A percentile compares a stretch with the other conserved stretches of the same genome.
Conservation (phyloP, 1,140 invertebrate species). For the Chrysoperla carnea region DNA sequence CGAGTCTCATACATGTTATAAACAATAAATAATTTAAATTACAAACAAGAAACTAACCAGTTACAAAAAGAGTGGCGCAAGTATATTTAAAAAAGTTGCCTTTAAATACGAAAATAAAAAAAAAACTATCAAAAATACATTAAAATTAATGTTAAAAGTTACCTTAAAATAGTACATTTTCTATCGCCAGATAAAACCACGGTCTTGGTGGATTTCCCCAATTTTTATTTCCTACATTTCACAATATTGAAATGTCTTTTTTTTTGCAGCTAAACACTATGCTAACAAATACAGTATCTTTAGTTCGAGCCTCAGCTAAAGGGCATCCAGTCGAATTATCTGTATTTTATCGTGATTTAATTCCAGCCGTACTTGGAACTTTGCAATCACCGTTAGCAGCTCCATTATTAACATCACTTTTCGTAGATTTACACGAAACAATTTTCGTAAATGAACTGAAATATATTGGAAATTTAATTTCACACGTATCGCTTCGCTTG, state of each 20-base stretch:
- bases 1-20: too few species aligned
- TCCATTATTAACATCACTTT: conserved; percentile 39
- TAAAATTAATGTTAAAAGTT: too few species aligned
- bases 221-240: background rate
- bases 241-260: background rate
- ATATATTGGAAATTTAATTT: conserved; percentile 35
- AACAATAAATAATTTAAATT: too few species aligned
- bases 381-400: conserved; percentile 53
- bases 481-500: conserved; percentile 45
- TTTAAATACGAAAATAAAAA: too few species aligned
- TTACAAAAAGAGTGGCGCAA: too few species aligned
- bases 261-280: conserved; percentile 36
- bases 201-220: too few species aligned
- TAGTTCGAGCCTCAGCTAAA: conserved; percentile 38
- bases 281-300: conserved; percentile 38
- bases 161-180: too few species aligned
- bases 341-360: conserved; percentile 37
- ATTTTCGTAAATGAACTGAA: conserved; percentile 28
- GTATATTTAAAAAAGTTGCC: too few species aligned
- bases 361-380: conserved; percentile 39
- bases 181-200: too few species aligned
- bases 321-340: conserved; percentile 45
- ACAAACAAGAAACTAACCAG: too few species aligned
- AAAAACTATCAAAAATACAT: too few species aligned
- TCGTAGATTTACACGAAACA: conserved; percentile 30